These are phyloP conservation scores for Zaprionus vittiger DNA, from an alignment of 1,140 invertebrate species.

Conservation along the genomic window DNA sequence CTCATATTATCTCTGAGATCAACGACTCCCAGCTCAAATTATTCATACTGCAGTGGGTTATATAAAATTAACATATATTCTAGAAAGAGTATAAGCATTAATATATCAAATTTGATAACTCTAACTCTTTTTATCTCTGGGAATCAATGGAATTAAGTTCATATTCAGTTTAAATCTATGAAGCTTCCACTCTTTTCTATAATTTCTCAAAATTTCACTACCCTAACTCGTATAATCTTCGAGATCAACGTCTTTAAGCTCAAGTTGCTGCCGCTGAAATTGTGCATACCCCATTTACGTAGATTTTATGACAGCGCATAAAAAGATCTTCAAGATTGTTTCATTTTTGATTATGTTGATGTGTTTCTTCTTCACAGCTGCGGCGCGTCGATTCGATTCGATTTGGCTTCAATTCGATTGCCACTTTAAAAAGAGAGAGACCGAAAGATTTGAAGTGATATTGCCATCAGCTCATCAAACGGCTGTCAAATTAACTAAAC, in stretches of 20 bases:
- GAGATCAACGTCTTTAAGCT: neutral
- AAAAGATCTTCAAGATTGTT: constrained; percentile 8
- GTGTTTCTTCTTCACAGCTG: constrained; percentile 1
- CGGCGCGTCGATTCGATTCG: constrained; percentile 1
- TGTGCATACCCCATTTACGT: neutral
- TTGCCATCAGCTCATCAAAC: constrained; percentile 52
- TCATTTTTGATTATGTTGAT: neutral
- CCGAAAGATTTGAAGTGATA: constrained; percentile 20
- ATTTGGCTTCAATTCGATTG: constrained; percentile 1
- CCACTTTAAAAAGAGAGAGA: neutral
- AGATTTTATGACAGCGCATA: constrained; percentile 5
- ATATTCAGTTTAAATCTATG: neutral
- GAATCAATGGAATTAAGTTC: too few species aligned
- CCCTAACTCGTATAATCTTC: neutral
- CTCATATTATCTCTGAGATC: neutral
- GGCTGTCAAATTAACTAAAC: constrained; percentile 77
- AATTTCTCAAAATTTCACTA: neutral
- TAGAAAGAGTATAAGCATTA: neutral
- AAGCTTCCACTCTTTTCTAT: neutral
- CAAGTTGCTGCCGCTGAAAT: neutral
- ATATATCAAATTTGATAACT: too few species aligned
- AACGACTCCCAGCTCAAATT: neutral
- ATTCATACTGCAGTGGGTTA: neutral
- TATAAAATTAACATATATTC: neutral
- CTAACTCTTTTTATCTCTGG: too few species aligned